These are phyloP conservation scores for Tethea ocularis DNA, from an alignment of 2,888 invertebrate genomes.

Conservation along the genomic window DNA sequence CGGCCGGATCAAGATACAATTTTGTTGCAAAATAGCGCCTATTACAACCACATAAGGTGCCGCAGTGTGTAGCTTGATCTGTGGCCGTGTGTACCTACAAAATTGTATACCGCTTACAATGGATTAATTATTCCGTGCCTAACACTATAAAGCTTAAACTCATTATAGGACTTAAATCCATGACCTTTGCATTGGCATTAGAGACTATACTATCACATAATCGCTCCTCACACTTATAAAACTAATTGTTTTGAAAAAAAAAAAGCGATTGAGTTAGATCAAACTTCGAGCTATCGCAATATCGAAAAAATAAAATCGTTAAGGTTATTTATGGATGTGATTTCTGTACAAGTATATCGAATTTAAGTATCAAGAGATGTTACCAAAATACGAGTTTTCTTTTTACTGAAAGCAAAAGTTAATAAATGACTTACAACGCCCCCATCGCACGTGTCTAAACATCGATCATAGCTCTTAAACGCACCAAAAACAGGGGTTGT, in stretches of 20 bases:
- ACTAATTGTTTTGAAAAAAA: background rate
- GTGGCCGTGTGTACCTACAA: too few species aligned
- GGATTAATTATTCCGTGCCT: too few species aligned
- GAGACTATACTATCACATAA: too few species aligned
- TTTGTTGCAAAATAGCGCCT: too few species aligned
- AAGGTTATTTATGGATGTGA: conserved; percentile 3
- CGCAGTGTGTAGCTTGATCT: too few species aligned
- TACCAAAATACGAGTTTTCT: conserved; percentile 21
- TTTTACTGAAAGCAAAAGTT: conserved; percentile 44
- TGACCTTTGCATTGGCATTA: too few species aligned
- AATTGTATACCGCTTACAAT: too few species aligned
- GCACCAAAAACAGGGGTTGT: conserved; percentile 38
- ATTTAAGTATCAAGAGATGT: conserved; percentile 2
- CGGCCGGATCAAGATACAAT: too few species aligned
- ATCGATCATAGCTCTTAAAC: conserved; percentile 60
- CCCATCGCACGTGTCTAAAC: conserved; percentile 56
- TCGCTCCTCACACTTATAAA: background rate
- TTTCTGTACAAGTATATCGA: background rate
- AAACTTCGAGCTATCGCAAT: background rate
- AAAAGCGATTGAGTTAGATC: background rate
- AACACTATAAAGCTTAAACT: too few species aligned
- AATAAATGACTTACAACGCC: conserved; percentile 55
- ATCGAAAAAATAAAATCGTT: background rate
- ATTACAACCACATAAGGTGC: too few species aligned
- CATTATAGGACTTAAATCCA: too few species aligned